A percentile compares a stretch with the other conserved stretches of the same genome.
Evolutionary conservation across 2,797 vertebrate species (phyloP).

Genomic region (Chrysocyon brachyurus): DNA sequence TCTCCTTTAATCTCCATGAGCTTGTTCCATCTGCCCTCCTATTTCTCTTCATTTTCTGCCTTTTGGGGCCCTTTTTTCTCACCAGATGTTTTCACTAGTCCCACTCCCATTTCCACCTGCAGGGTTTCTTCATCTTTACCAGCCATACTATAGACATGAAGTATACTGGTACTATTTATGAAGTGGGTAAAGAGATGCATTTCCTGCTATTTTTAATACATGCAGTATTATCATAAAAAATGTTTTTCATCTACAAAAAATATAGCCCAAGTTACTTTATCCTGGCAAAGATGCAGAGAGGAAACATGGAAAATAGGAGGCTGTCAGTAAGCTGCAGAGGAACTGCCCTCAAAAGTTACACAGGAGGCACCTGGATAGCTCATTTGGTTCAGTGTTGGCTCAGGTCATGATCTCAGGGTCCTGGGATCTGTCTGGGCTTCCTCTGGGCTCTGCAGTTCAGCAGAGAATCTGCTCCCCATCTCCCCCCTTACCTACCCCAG

Average conservation of each 20-base stretch:
- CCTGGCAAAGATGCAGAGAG: neutral
- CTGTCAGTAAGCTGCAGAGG: neutral
- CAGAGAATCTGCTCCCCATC: neutral
- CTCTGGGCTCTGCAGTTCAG: neutral
- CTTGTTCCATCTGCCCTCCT: neutral
- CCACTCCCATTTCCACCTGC: accelerated
- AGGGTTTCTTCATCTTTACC: neutral
- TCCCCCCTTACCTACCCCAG: neutral
- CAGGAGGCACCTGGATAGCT: neutral
- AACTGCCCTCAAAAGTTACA: neutral
- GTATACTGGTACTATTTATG: neutral
- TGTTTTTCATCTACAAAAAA: neutral
- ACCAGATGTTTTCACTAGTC: neutral
- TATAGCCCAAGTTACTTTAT: neutral
- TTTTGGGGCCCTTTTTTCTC: neutral
- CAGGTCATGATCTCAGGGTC: neutral
- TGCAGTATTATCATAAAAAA: neutral
- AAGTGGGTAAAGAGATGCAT: neutral
- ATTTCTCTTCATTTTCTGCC: neutral
- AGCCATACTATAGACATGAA: neutral
- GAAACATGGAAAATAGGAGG: constrained; percentile 11
- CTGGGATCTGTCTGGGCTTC: neutral
- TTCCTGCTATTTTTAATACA: constrained; percentile 31
- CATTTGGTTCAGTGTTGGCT: neutral
- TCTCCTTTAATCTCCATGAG: neutral